Evolutionary conservation across 2,888 invertebrate genomes (phyloP), one percentile per base, ranked within the genome.

Genomic region (Allacma fusca): DNA sequence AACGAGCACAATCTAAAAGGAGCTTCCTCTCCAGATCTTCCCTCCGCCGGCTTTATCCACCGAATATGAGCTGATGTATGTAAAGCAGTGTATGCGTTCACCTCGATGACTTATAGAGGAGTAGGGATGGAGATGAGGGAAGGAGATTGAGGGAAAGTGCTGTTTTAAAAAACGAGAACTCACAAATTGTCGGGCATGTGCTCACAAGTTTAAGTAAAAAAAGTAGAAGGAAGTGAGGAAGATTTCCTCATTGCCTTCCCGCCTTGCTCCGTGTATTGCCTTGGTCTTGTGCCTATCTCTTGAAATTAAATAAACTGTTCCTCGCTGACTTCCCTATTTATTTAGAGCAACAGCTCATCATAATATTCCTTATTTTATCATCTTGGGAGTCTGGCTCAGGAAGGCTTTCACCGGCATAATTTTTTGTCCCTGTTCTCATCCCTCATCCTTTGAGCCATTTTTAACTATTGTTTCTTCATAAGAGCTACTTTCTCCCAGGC

Each of bases 331-430:
- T 62, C 1, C 62, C 21, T 62, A 16, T 62, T 62, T 62, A 62
- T 62, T 62, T 21, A 21, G 24, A 16, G 62, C 62, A 24, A 62
- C 62, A 21, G 62, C 62, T 62, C 62, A 62, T 62, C 62, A 62
- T 62, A 62, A 62, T 62, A 21, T 12, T 21, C 62, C 62, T 62
- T 62, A 62, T 62, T 62, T 62, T 62, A 62, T 62, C 62, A 34
- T 9, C 34, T 34, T 7, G 34, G 9, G 34, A 34, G 34, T 34
- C 34, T n/a, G 57, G 4, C 62, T 12, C 1, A 62, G 62, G 24
- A 62, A 13, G 21, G 21, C 21, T 21, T 62, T 19, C n/a, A 21
- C 24, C 24, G 24, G 62, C 5, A 34, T 4, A 4, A 9, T 34
- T 34, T 34, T 34, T 9, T 34, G 4, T 9, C 34, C 34, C 34